Conservation (phyloP, 2,113 vertebrate species). For the Psilopsiagon aymara region DNA sequence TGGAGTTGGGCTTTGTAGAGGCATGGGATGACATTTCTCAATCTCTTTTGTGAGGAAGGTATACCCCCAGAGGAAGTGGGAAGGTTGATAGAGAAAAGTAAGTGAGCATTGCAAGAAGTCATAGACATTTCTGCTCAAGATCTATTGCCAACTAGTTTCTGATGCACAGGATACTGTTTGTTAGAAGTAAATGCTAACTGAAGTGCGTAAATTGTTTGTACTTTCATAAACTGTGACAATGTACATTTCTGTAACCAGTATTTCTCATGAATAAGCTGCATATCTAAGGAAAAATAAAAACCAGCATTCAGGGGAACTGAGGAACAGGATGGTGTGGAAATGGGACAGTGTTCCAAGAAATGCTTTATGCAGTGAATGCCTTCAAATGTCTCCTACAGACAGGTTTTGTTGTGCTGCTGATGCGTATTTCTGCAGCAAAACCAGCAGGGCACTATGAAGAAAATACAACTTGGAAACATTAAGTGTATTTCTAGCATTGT, state of each 20-base stretch:
- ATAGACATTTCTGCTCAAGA: background rate
- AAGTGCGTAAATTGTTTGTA: background rate
- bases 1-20: background rate
- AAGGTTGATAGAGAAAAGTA: background rate
- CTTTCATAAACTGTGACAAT: background rate
- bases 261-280: background rate
- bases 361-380: fast-evolving
- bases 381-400: background rate
- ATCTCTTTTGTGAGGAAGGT: background rate
- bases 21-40: background rate
- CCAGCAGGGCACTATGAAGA: background rate
- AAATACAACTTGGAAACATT: background rate
- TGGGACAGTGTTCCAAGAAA: background rate
- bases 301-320: background rate
- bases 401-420: background rate
- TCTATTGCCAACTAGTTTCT: background rate
- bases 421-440: background rate
- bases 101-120: background rate
- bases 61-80: background rate
- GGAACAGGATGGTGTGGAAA: background rate
- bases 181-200: background rate
- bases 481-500: background rate
- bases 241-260: background rate
- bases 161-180: background rate
- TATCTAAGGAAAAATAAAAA: background rate